Evolutionary conservation across 2,888 invertebrate species (phyloP).

Genomic region (Leistus spinibarbis): DNA sequence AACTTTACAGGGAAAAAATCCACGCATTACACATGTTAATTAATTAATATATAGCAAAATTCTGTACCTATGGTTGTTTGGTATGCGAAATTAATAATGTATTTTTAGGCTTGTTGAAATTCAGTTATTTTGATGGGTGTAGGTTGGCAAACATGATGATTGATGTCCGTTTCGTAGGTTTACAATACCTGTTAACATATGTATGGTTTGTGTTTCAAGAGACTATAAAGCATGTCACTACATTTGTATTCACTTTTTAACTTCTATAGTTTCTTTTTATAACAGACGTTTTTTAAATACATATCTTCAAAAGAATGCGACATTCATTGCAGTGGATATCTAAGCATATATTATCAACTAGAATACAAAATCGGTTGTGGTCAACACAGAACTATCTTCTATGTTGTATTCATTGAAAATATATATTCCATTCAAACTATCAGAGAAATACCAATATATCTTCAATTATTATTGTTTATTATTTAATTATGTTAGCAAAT

Average conservation of each 20-base stretch:
- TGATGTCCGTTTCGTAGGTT: conserved; percentile 24
- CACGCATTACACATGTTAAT: conserved; percentile 26
- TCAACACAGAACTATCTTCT: too few relatives aligned
- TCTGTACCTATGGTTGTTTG: background rate
- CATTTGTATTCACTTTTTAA: conserved; percentile 40
- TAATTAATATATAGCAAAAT: conserved; percentile 12
- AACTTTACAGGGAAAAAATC: background rate
- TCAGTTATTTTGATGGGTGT: conserved; percentile 22
- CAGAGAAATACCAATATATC: too few relatives aligned
- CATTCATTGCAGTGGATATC: background rate
- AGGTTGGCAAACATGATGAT: conserved; percentile 28
- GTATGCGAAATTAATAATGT: conserved; percentile 35
- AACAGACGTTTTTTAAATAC: background rate
- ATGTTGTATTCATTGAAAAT: too few relatives aligned
- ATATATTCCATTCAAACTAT: too few relatives aligned
- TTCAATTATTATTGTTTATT: too few relatives aligned
- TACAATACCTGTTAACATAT: conserved; percentile 39
- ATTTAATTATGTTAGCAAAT: too few relatives aligned
- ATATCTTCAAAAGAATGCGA: background rate
- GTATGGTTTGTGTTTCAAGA: conserved; percentile 34
- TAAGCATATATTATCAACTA: background rate
- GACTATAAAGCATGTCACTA: conserved; percentile 34
- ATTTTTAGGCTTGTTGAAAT: conserved; percentile 27
- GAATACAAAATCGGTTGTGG: too few relatives aligned
- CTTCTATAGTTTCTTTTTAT: conserved; percentile 24